Evolutionary conservation across 2,797 vertebrate species (phyloP).

Genomic region (Peromyscus attwateri): DNA sequence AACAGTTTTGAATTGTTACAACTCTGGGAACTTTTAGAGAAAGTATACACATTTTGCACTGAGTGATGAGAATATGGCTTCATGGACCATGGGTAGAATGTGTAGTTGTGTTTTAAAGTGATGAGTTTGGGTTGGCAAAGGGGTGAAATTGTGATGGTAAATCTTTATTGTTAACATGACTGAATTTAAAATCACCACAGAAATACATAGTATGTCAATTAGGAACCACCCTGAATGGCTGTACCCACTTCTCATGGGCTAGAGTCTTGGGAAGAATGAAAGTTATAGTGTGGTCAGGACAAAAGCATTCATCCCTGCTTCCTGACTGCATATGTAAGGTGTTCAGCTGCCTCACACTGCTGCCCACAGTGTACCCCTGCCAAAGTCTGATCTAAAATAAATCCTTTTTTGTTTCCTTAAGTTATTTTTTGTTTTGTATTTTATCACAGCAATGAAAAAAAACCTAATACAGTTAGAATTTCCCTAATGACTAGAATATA

Average conservation of each 20-base stretch:
- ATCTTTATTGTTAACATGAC: not conserved
- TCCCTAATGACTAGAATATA: not conserved
- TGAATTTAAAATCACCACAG: not conserved
- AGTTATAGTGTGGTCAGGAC: not conserved
- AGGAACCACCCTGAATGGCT: not conserved
- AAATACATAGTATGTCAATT: not conserved
- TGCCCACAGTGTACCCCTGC: not conserved
- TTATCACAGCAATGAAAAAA: not conserved
- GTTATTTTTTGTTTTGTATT: not conserved
- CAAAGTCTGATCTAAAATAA: not conserved
- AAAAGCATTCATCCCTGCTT: not conserved
- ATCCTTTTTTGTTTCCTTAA: not conserved
- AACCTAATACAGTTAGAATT: not conserved
- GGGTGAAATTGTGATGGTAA: not conserved
- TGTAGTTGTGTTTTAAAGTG: not conserved
- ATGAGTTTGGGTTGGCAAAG: not conserved
- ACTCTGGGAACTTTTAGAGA: not conserved
- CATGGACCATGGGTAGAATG: not conserved
- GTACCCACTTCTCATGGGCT: not conserved
- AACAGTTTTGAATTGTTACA: not conserved
- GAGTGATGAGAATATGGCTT: not conserved
- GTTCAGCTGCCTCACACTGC: not conserved
- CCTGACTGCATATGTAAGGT: not conserved
- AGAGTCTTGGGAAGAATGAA: not conserved
- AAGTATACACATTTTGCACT: not conserved